Base-by-base conservation (phyloP, 2,888 invertebrate species). In the Caenorhabditis sp. region DNA sequence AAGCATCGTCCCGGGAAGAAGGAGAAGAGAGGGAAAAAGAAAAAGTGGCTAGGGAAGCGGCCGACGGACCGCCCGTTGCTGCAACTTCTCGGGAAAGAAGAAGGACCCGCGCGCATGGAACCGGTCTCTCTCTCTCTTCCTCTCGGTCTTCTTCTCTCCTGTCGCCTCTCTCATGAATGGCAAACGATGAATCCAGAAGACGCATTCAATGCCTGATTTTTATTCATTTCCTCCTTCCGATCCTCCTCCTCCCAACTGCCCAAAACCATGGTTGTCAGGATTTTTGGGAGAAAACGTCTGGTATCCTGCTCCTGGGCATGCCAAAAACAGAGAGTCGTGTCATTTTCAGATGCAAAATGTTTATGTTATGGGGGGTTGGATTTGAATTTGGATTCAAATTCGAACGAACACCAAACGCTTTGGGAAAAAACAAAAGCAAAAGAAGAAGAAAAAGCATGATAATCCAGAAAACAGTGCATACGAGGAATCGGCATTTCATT, bases 41-140 rank as follows among this genome's bases (percentile, higher is more conserved):
- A 67, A 76, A 76, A 76, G 76, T 67, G 76, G 76, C 76, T 76
- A 76, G 67, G n/a, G 64, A 60, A 26, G 18, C 20, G 44, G 47
- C 1, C 1, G 69, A 28, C 47, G n/a, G 62, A 44, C 58, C 64
- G 64, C 72, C 65, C n/a, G n/a, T n/a, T 60, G 56, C 72, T 65
- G 60, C 74, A 51, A 51, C 74, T 74, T 61, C 53, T 71, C 61
- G 55, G 40, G 61, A 53, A 2, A 15, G 15, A 24, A 20, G 20
- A 26, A 50, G n/a, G n/a, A n/a, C n/a, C n/a, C n/a, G n/a, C n/a
- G 50, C 26, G 37, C 58, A 53, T 15, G 53, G 55, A 62, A 71
- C 71, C 71, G 71, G 71, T 71, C 71, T 69, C 40, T 56, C 28
- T 55, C n/a, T n/a, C n/a, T n/a, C n/a, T n/a, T n/a, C n/a, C n/a